These are phyloP conservation scores for Tinamus major DNA, from an alignment of 2,797 vertebrate species.

Conservation along the genomic window DNA sequence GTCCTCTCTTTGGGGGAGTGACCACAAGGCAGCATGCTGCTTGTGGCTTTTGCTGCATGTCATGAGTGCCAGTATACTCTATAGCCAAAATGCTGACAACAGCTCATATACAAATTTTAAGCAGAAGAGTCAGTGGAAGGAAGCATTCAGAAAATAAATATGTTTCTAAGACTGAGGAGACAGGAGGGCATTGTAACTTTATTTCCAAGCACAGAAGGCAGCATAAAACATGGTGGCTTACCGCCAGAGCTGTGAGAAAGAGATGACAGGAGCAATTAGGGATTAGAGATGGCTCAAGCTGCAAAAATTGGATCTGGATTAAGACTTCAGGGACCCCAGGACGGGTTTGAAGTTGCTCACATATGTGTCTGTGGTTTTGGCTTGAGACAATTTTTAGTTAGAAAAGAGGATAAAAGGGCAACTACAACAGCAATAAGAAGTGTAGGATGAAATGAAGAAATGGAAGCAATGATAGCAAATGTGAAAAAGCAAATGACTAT, in stretches of 20 bases:
- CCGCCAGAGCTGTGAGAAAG: conserved; percentile 65
- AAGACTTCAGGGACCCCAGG: conserved; percentile 63
- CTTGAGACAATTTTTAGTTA: conserved; percentile 53
- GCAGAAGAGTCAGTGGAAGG: conserved; percentile 48
- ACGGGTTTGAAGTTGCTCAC: conserved; percentile 71
- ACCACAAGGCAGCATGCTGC: conserved; percentile 57
- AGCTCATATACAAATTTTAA: conserved; percentile 63
- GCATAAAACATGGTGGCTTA: conserved; percentile 62
- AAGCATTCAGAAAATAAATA: conserved; percentile 69
- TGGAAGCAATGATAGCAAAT: conserved; percentile 43
- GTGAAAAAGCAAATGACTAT: conserved; percentile 11
- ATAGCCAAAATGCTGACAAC: conserved; percentile 72
- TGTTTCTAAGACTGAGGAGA: conserved; percentile 67
- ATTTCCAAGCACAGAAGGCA: conserved; percentile 70
- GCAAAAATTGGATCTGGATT: conserved; percentile 73
- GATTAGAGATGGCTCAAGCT: conserved; percentile 73
- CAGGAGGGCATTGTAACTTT: conserved; percentile 66
- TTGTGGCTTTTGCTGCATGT: conserved; percentile 56
- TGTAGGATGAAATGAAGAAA: conserved; percentile 60
- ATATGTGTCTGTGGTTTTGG: conserved; percentile 74
- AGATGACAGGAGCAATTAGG: conserved; percentile 75
- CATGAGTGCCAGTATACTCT: conserved; percentile 10
- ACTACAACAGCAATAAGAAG: conserved; percentile 43
- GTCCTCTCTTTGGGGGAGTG: conserved; percentile 45
- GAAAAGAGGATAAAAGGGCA: conserved; percentile 63